Evolutionary conservation across 2,797 vertebrate genomes (phyloP), one percentile per base, ranked within the genome.

Genomic region (Scomberomorus guttatus): DNA sequence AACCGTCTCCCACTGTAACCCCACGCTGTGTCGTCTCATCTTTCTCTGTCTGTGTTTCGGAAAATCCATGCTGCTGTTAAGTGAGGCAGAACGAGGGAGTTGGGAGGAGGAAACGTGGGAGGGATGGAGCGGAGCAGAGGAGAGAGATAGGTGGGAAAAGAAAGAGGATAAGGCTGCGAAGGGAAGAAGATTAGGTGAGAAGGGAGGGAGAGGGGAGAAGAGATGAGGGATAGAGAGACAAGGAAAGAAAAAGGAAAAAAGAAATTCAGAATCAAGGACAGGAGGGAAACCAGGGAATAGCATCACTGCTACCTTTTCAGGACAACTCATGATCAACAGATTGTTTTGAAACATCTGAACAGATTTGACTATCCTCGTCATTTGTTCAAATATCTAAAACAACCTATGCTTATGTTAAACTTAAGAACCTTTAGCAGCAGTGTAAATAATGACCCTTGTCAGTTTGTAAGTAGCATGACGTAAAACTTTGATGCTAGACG

Each of bases 1-100:
- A 69, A 75, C 51, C 60, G 2, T 52, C 51, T 59, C 61, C 27
- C 37, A 59, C 73, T 54, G 46, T 13, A 79, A 50, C 65, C 44
- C 52, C 52, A 64, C 10, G 65, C 51, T 59, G 69, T 1, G 20
- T 60, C 25, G 13, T 71, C 71, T 86, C 87, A 73, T 89, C 73
- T 81, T 80, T 75, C 77, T 46, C 39, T 58, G 29, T 72, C 37
- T 34, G 8, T 57, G 63, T 79, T 81, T 74, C 10, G 55, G 66
- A 79, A 75, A 89, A 77, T 86, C 65, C 70, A 59, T n/a, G 55
- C 72, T 59, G 71, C 62, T 22, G 29, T 46, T 59, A 75, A 79
- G 74, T 34, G 79, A 82, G 59, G 62, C 56, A 6, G 56, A 86
- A 80, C 11, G 29, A 57, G 44, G 14, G 52, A 66, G 34, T 54